Evolutionary conservation across 2,797 vertebrate species (phyloP).

Genomic region (Poeciliopsis presidionis): DNA sequence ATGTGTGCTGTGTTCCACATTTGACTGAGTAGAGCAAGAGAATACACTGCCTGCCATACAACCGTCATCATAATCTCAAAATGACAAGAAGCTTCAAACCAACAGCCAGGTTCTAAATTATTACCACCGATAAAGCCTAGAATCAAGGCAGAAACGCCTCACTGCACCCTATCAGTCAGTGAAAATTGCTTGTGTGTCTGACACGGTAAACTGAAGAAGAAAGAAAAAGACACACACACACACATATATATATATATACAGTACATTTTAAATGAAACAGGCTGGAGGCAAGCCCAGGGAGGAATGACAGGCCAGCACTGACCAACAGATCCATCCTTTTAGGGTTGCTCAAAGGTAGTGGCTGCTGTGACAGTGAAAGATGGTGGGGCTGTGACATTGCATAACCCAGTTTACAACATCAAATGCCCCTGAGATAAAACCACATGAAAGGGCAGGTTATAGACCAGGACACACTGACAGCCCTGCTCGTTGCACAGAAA

Average conservation of each 20-base stretch:
- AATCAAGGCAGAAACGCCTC: slow-evolving; percentile 28
- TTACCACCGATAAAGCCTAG: slow-evolving; percentile 28
- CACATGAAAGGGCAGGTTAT: slow-evolving; percentile 16
- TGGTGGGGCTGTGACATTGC: slow-evolving; percentile 33
- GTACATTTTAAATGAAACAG: slow-evolving; percentile 22
- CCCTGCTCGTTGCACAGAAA: slow-evolving; percentile 4
- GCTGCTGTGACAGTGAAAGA: slow-evolving; percentile 37
- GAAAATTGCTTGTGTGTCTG: slow-evolving; percentile 31
- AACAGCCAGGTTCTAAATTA: slow-evolving; percentile 3
- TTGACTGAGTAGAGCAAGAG: slow-evolving; percentile 8
- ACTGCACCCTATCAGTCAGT: slow-evolving; percentile 24
- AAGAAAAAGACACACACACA: slow-evolving; percentile 3
- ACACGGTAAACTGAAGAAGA: slow-evolving; percentile 14
- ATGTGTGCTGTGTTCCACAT: neutral
- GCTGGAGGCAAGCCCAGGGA: slow-evolving; percentile 29
- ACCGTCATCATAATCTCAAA: slow-evolving; percentile 15
- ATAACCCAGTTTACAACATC: slow-evolving; percentile 20
- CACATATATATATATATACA: slow-evolving; percentile 2
- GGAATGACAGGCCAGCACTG: slow-evolving; percentile 17
- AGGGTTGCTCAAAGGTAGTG: neutral
- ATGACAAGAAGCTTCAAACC: neutral
- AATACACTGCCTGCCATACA: slow-evolving; percentile 1
- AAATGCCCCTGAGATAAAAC: slow-evolving; percentile 34
- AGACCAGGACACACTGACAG: slow-evolving; percentile 15
- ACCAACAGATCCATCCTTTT: slow-evolving; percentile 32